Evolutionary conservation across 2,113 vertebrate genomes (phyloP).

Genomic region (Anolis carolinensis): DNA sequence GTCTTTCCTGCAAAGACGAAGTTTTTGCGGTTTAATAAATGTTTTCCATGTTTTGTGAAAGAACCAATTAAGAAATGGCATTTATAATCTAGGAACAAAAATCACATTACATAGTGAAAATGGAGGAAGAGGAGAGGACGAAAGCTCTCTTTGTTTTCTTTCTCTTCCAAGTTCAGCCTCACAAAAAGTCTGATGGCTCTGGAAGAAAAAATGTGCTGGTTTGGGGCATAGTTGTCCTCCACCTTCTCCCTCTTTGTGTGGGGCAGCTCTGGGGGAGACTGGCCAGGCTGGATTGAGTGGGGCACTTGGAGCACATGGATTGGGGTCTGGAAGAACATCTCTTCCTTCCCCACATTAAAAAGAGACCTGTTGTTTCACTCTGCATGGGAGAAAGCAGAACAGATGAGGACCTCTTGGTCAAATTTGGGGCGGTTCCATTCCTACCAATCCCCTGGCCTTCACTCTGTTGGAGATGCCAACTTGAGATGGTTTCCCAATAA

Average conservation of each 20-base stretch:
- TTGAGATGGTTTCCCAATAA: not conserved
- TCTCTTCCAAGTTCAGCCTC: conserved; percentile 42
- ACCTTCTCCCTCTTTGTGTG: not conserved
- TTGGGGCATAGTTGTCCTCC: conserved; percentile 33
- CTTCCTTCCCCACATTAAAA: not conserved
- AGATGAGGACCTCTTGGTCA: not conserved
- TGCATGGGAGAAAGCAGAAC: not conserved
- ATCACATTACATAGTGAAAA: too few relatives aligned
- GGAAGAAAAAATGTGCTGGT: conserved; percentile 50
- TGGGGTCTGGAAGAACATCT: not conserved
- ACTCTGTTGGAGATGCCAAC: not conserved
- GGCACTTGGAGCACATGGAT: not conserved
- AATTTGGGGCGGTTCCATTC: too few relatives aligned
- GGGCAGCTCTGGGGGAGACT: not conserved
- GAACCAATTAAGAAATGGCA: too few relatives aligned
- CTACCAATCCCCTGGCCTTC: too few relatives aligned
- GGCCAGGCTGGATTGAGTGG: not conserved
- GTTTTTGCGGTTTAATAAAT: too few relatives aligned
- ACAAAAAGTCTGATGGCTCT: conserved; percentile 26
- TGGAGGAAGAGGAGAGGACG: not conserved
- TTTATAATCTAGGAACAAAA: too few relatives aligned
- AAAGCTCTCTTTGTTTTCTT: conserved; percentile 29
- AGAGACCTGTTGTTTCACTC: too few relatives aligned
- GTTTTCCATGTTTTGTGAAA: too few relatives aligned
- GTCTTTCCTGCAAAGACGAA: too few relatives aligned